phyloP scores from a whole-genome alignment of 2,797 vertebrate species.

The Tenualosa thibaudeaui region DNA sequence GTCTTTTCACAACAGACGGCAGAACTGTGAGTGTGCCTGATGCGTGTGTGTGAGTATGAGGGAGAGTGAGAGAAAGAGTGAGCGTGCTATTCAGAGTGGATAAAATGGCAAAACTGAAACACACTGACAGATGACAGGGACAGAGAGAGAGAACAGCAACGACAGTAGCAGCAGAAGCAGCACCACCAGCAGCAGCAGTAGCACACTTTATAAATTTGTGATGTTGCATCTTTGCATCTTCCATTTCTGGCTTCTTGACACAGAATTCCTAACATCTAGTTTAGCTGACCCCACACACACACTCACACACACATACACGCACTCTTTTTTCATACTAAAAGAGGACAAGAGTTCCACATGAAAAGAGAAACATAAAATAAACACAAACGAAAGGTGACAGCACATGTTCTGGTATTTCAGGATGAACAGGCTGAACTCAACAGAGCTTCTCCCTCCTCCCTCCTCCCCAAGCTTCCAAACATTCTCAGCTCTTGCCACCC shows the following conservation, averaged over 20 bases:
- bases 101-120: background rate
- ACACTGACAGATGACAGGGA: conserved; percentile 9
- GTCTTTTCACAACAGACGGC: conserved; percentile 14
- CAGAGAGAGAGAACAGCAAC: background rate
- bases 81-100: background rate
- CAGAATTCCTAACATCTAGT: background rate
- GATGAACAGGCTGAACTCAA: background rate
- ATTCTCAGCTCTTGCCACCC: background rate
- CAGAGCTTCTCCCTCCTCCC: background rate
- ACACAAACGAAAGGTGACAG: conserved; percentile 6
- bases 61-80: background rate
- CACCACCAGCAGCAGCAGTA: no score
- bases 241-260: background rate
- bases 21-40: background rate
- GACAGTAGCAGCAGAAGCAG: background rate
- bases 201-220: background rate
- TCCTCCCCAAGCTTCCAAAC: background rate
- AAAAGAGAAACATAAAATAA: background rate
- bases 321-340: background rate
- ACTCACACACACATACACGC: background rate
- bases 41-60: background rate
- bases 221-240: background rate
- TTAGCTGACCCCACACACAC: background rate
- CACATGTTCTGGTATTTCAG: background rate
- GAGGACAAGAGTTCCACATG: background rate